Base-by-base conservation (phyloP, 1,140 invertebrate genomes). In the Lordiphosa clarofinis region DNA sequence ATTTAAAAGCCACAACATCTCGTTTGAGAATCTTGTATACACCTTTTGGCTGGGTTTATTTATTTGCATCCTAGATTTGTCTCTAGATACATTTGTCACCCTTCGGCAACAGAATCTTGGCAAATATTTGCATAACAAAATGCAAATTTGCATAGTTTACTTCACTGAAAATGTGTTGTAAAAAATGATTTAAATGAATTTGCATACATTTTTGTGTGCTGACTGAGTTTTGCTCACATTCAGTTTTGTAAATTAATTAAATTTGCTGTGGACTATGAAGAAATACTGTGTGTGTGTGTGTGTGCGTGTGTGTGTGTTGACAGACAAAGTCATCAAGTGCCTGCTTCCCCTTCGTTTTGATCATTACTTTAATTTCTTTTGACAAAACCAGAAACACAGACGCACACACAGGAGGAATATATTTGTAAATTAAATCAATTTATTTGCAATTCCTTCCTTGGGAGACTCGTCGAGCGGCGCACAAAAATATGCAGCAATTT, bases 401-500 rank as follows among this genome's bases (percentile, higher is more conserved):
- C 24, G 31, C 37, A 42, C 24, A 43, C 33, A 48, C 37, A 48
- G 21, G 39, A 43, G 24, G 28, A 49, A 75, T 63, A 63, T 78
- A 58, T 56, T 81, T 82, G 71, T 58, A 74, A 81, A 82, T 75
- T 72, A 74, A 72, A 81, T 82, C 75, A 72, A 81, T 81, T 82
- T 81, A 68, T 81, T 75, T 82, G 48, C 68, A 75, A 75, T 81
- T 75, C 63, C 53, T 81, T 55, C 24, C 24, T 28, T 28, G 24
- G 24, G 24, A 28, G 47, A 60, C 28, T 33, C 52, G 12, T 21
- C 19, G 48, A 50, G 35, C 19, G 42, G 55, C 65, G 46, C 54
- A 59, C 75, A 66, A 74, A 81, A 81, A 74, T 81, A 74, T 81
- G 75, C 75, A 75, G 75, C 76, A 81, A 81, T 81, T 81, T 81